phyloP scores from a whole-genome alignment of 2,797 vertebrate genomes.

The Labroides dimidiatus region DNA sequence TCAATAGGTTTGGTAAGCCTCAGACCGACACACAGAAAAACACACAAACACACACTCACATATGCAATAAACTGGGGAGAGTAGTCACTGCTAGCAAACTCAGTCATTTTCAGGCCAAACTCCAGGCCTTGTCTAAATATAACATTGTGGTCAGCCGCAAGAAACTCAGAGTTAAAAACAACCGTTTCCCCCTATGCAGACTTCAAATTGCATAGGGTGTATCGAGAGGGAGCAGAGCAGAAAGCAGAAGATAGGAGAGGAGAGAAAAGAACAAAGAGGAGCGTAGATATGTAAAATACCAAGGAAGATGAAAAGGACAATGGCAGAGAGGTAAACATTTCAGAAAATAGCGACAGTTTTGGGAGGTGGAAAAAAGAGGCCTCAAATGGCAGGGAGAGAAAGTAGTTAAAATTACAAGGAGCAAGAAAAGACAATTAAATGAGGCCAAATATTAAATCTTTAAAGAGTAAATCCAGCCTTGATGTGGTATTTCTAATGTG shows the following conservation, averaged over 20 bases:
- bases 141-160: constrained; percentile 82
- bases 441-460: constrained; percentile 9
- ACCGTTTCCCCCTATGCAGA: constrained; percentile 73
- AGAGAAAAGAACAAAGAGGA: constrained; percentile 27
- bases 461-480: constrained; percentile 19
- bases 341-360: background rate
- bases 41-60: constrained; percentile 40
- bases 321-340: background rate
- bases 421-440: constrained; percentile 8
- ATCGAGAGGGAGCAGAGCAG: constrained; percentile 33
- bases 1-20: constrained; percentile 66
- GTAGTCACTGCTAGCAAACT: constrained; percentile 75
- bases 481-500: constrained; percentile 24
- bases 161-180: constrained; percentile 84
- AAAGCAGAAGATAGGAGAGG: constrained; percentile 29
- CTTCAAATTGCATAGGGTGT: constrained; percentile 81
- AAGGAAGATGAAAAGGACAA: background rate
- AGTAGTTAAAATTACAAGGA: background rate
- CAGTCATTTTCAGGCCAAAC: constrained; percentile 81
- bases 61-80: constrained; percentile 35
- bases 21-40: constrained; percentile 53
- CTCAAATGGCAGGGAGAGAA: background rate
- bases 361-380: background rate
- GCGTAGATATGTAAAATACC: constrained; percentile 11
- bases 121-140: constrained; percentile 85